phyloP scores from a whole-genome alignment of 2,113 vertebrate genomes.

The Cichladusa arquata region DNA sequence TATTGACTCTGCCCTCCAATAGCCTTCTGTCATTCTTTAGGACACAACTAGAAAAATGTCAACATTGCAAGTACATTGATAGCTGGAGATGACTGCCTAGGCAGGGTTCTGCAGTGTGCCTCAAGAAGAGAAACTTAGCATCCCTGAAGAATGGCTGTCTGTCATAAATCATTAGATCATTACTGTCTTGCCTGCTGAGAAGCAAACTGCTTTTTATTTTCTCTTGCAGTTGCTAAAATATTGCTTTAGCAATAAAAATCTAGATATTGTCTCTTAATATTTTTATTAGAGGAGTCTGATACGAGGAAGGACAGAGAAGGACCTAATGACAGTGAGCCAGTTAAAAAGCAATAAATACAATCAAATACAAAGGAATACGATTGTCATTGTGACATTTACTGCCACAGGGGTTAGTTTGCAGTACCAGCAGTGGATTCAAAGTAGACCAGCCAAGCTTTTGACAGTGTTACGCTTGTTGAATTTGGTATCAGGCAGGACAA shows the following conservation, averaged over 20 bases:
- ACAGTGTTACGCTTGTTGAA: neutral
- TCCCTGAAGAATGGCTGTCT: neutral
- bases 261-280: neutral
- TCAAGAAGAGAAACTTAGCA: neutral
- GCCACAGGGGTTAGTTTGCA: neutral
- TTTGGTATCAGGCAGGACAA: neutral
- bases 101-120: neutral
- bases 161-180: neutral
- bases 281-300: neutral
- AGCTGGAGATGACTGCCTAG: neutral
- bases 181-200: neutral
- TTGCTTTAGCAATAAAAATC: neutral
- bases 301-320: neutral
- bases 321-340: neutral
- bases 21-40: neutral
- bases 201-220: neutral
- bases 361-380: conserved; percentile 1
- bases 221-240: neutral
- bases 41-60: neutral
- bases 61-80: neutral
- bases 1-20: neutral
- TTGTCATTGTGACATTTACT: neutral
- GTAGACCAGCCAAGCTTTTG: neutral
- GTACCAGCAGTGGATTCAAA: neutral
- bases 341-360: neutral